Evolutionary conservation across 37 sponge, comb jelly and placozoan genomes (phyloP), one percentile per base, ranked within the genome.

Genomic region (Amphimedon queenslandica): DNA sequence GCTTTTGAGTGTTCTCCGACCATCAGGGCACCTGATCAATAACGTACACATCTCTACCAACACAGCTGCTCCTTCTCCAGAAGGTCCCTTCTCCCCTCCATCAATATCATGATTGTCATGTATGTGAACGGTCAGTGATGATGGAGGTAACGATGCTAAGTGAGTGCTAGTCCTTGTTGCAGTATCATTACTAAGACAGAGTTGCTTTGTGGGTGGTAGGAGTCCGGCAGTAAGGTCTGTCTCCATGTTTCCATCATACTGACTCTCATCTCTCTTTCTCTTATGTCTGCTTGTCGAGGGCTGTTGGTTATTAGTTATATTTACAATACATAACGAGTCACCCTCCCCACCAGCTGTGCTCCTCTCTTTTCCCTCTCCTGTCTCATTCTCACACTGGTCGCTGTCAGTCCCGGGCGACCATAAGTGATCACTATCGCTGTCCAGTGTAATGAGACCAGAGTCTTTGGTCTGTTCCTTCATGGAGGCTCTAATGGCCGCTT

Each of bases 401-500:
- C 58, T 75, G 2, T 39, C 77, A 66, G 64, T 57, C 23, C 69
- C 65, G 23, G 74, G 23, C 2, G 67, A 29, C 8, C 72, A 29
- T 60, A 28, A 72, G 8, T 81, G 69, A 40, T 23, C 51, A 64
- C 80, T 76, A 69, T 84, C 82, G 65, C 76, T 78, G 36, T 51
- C 67, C 55, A 30, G 37, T 1, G 8, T n/a, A 60, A n/a, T 60
- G 28, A 60, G 61, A n/a, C 21, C 61, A 25, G 61, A 25, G 8
- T 60, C 5, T 6, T n/a, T 60, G 24, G 8, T 5, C 28, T 11
- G 23, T 11, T 88, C 88, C 3, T 73, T 30, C 0, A 93, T 67
- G 0, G 94, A 93, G 3, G 89, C 91, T 20, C 69, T 70, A 8
- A 93, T 90, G 30, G 94, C 94, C 30, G 92, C 88, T 57, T 80